phyloP scores from a whole-genome alignment of 1,140 invertebrate genomes.

The Drosophila miranda region DNA sequence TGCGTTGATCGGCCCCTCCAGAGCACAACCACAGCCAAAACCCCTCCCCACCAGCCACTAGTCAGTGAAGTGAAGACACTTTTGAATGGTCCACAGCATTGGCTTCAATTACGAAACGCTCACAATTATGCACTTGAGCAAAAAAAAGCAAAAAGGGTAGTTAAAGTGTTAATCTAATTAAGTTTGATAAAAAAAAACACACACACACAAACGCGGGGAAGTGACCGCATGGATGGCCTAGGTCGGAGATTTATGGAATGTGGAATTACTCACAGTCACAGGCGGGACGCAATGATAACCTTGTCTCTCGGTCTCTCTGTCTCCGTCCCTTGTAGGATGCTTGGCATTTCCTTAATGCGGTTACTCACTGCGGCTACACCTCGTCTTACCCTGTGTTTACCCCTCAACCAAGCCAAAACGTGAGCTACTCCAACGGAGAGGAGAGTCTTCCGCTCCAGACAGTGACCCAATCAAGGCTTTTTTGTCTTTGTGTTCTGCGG shows the following conservation, averaged over 20 bases:
- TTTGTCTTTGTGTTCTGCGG: constrained; percentile 3
- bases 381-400: constrained; percentile 20
- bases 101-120: constrained; percentile 61
- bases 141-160: constrained; percentile 7
- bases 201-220: constrained; percentile 37
- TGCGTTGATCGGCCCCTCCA: no score
- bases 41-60: neutral
- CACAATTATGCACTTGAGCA: constrained; percentile 62
- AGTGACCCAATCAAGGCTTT: constrained; percentile 52
- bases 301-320: neutral
- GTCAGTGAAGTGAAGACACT: constrained; percentile 7
- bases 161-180: constrained; percentile 72
- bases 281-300: constrained; percentile 15
- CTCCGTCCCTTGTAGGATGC: no score
- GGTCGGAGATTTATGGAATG: constrained; percentile 42
- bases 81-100: constrained; percentile 39
- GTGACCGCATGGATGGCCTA: constrained; percentile 45
- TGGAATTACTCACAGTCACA: neutral
- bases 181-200: constrained; percentile 48
- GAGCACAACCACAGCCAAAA: neutral
- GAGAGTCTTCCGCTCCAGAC: constrained; percentile 12
- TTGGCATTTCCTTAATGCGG: constrained; percentile 7
- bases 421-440: neutral
- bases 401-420: constrained; percentile 3
- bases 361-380: constrained; percentile 24